A percentile compares a stretch with the other conserved stretches of the same genome.
phyloP scores from a whole-genome alignment of 1,140 invertebrate genomes.

The Stegodyphus mimosarum region DNA sequence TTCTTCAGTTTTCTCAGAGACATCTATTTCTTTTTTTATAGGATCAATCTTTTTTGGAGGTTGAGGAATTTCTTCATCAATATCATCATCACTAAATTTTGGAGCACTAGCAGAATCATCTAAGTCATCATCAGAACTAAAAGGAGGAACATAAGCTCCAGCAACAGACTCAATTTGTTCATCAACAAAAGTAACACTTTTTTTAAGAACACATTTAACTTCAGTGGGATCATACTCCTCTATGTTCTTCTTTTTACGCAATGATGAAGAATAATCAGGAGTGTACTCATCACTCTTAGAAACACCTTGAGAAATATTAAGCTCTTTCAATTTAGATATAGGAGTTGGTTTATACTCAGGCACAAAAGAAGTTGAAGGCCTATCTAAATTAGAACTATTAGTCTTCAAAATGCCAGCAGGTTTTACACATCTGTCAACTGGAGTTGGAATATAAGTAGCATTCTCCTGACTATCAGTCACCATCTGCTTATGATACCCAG shows the following conservation, averaged over 20 bases:
- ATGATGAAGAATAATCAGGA: not conserved
- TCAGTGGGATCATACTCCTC: constrained; percentile 41
- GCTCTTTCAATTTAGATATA: constrained; percentile 73
- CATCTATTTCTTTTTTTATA: not conserved
- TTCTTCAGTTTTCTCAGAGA: not conserved
- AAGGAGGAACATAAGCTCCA: constrained; percentile 65
- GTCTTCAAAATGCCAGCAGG: constrained; percentile 15
- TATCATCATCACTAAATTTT: constrained; percentile 53
- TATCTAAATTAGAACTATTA: not conserved
- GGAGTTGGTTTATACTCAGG: constrained; percentile 75
- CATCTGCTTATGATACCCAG: not conserved
- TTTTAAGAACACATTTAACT: constrained; percentile 53
- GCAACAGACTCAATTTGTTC: constrained; percentile 62
- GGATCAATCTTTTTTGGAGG: not conserved
- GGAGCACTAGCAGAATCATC: constrained; percentile 4
- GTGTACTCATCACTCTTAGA: not conserved
- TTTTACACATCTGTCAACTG: constrained; percentile 50
- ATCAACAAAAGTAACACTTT: constrained; percentile 20
- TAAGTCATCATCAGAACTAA: constrained; percentile 40
- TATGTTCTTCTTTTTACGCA: constrained; percentile 46
- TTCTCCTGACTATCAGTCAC: not conserved
- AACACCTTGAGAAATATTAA: constrained; percentile 37
- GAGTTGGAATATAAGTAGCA: constrained; percentile 66
- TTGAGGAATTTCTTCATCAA: constrained; percentile 5
- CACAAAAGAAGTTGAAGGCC: constrained; percentile 13